Conservation (phyloP, 2,113 vertebrate species). For the Mormoops blainvillei region DNA sequence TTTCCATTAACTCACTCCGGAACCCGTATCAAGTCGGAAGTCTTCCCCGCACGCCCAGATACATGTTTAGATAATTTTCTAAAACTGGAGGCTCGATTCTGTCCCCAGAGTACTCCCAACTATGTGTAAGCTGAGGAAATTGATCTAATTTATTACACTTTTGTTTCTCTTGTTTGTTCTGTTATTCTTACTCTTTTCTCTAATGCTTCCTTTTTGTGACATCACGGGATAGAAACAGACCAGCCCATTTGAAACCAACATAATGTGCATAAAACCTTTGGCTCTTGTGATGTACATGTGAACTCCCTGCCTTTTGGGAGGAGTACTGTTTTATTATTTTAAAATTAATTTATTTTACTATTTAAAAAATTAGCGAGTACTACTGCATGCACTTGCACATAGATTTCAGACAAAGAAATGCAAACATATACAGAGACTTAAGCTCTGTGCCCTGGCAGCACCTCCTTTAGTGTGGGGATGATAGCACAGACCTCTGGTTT, state of each 20-base stretch:
- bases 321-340: not conserved
- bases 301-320: not conserved
- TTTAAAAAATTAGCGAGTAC: not conserved
- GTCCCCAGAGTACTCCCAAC: not conserved
- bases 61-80: not conserved
- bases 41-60: not conserved
- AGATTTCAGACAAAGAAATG: not conserved
- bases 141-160: not conserved
- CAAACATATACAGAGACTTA: fast-evolving
- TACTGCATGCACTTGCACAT: not conserved
- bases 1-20: not conserved
- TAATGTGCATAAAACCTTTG: not conserved
- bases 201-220: not conserved
- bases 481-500: not conserved
- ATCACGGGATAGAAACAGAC: not conserved
- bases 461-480: not conserved
- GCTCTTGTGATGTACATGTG: not conserved
- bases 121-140: not conserved
- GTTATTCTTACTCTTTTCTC: not conserved
- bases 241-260: fast-evolving
- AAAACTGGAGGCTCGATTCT: not conserved
- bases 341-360: not conserved
- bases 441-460: not conserved
- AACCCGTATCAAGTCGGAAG: not conserved
- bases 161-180: not conserved